Evolutionary conservation across 2,113 vertebrate species (phyloP).

Genomic region (Indicator maculatus): DNA sequence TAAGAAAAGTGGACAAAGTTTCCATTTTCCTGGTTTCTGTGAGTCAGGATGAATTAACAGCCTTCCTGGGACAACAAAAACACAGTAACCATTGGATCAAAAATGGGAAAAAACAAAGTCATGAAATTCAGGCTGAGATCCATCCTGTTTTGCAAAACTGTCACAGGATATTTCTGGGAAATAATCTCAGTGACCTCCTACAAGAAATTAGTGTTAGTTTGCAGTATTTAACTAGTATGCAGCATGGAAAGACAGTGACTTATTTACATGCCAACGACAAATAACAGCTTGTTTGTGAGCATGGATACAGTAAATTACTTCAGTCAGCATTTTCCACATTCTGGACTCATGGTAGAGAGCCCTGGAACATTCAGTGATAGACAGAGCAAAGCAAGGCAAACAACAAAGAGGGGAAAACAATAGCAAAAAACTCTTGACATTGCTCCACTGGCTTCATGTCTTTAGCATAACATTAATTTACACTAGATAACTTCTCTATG

Average conservation of each 20-base stretch:
- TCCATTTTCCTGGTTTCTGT: neutral
- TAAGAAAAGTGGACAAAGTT: neutral
- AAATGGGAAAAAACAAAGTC: slow-evolving; percentile 6
- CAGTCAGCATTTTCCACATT: neutral
- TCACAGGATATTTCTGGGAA: slow-evolving; percentile 9
- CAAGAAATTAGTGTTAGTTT: neutral
- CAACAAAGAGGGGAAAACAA: slow-evolving; percentile 32
- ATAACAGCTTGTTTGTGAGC: slow-evolving; percentile 4
- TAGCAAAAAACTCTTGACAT: neutral
- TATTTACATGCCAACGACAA: neutral
- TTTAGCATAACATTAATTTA: neutral
- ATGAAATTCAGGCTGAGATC: slow-evolving; percentile 6
- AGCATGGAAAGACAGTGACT: neutral
- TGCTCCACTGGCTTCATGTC: neutral
- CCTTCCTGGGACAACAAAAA: neutral
- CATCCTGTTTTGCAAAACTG: slow-evolving; percentile 57
- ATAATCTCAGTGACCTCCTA: neutral
- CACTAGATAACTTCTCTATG: neutral
- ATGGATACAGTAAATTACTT: neutral
- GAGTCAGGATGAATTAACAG: neutral
- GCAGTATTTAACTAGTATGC: neutral
- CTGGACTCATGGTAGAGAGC: neutral
- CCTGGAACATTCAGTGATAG: slow-evolving; percentile 14
- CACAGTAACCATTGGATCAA: neutral
- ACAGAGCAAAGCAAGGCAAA: slow-evolving; percentile 8